Evolutionary conservation across 2,113 vertebrate genomes (phyloP), one percentile per base, ranked within the genome.

Genomic region (Pithys albifrons): DNA sequence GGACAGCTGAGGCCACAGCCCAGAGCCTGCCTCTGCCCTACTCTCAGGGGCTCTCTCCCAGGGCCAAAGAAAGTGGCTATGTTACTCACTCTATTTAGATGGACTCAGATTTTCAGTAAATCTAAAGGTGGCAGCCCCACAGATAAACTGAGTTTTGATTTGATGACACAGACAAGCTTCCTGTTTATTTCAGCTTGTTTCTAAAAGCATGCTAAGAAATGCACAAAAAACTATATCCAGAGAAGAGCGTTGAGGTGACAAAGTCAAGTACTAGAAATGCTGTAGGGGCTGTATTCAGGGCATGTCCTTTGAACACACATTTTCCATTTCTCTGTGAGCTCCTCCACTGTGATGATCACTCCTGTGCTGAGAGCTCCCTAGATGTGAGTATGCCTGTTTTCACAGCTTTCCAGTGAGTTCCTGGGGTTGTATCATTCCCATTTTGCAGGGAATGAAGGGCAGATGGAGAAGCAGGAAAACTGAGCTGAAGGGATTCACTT

Each of bases 181-280:
- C 51, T 91, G 57, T 65, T 97, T 92, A 93, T 71, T 89, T 95
- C 79, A 89, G 28, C 73, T 87, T 73, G 79, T 70, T 89, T 93
- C 73, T 94, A 67, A 92, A 92, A 95, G 29, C 86, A 55, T 58
- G 54, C 45, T n/a, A 61, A 90, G 95, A 78, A 93, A 84, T 14
- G 70, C 37, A 59, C 61, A 72, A 78, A 67, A 54, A 49, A 10
- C 48, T 41, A 1, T 19, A 46, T 69, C 71, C 65, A 65, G 57
- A 18, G 6, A 61, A 73, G 76, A 78, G 65, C 9, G 8, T 59
- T 64, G 65, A 92, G 80, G 76, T 94, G 85, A 84, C 27, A 70
- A 78, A 92, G 92, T 81, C 95, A 96, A 92, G 66, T 52, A 52
- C 80, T 46, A 41, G 86, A 61, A 87, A 46, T 29, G 72, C 76